Percentiles rank a stretch among this genome's conserved stretches.
phyloP scores from a whole-genome alignment of 2,888 invertebrate species.

The Trissoscelio sp. region DNA sequence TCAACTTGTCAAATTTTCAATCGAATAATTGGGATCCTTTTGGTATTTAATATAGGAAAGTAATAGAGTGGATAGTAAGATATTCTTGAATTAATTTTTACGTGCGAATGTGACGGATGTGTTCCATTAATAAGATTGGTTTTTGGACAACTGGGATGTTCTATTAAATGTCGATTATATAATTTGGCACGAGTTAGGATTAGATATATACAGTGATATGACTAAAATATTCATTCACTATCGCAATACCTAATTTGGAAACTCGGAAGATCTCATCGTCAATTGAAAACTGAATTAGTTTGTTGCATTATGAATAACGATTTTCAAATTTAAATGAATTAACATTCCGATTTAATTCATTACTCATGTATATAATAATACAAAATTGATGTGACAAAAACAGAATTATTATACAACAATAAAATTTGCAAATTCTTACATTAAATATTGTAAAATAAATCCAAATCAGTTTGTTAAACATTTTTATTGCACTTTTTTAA shows the following conservation, averaged over 20 bases:
- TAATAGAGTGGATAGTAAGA: too few species aligned
- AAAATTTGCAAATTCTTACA: too few species aligned
- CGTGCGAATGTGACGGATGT: not conserved
- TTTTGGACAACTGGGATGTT: slow-evolving; percentile 9
- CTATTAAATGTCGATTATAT: slow-evolving; percentile 38
- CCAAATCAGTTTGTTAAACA: too few species aligned
- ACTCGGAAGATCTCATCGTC: slow-evolving; percentile 17
- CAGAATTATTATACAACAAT: too few species aligned
- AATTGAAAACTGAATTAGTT: not conserved
- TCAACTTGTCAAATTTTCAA: too few species aligned
- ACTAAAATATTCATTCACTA: slow-evolving; percentile 49
- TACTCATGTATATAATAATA: too few species aligned
- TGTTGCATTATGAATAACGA: not conserved
- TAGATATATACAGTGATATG: not conserved
- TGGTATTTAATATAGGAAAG: not conserved
- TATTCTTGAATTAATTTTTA: too few species aligned
- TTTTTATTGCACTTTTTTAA: too few species aligned
- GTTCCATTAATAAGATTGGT: slow-evolving; percentile 5
- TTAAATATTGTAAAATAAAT: too few species aligned
- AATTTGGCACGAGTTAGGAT: slow-evolving; percentile 32
- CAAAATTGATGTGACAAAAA: too few species aligned
- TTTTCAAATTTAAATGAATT: not conserved
- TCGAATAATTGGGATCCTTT: not conserved
- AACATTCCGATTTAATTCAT: not conserved
- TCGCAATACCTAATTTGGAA: slow-evolving; percentile 38